phyloP scores from a whole-genome alignment of 2,888 invertebrate genomes.

The Hypomecis atomaria region DNA sequence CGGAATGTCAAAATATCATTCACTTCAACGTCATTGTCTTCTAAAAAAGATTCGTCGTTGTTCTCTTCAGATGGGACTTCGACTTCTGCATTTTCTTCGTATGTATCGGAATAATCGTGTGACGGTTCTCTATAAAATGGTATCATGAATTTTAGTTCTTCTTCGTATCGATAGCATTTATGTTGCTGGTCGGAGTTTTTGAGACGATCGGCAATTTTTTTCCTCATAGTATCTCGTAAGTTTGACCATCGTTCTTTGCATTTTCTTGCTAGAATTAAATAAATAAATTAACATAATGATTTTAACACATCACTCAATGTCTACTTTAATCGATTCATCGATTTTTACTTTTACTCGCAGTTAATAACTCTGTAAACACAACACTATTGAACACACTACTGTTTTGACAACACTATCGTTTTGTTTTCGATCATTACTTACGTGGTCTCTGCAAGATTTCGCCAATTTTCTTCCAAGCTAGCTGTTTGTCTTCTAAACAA shows the following conservation, averaged over 20 bases:
- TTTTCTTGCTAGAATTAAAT: constrained; percentile 53
- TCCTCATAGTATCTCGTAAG: constrained; percentile 75
- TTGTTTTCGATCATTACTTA: constrained; percentile 49
- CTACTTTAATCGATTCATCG: too few relatives aligned
- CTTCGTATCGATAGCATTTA: constrained; percentile 74
- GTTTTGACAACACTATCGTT: constrained; percentile 36
- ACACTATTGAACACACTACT: neutral
- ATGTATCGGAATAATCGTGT: constrained; percentile 57
- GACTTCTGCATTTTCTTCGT: constrained; percentile 55
- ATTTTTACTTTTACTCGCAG: too few relatives aligned
- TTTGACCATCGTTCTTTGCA: constrained; percentile 76
- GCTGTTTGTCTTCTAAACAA: constrained; percentile 67
- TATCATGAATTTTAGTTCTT: constrained; percentile 67
- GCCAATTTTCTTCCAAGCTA: constrained; percentile 75
- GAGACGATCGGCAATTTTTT: constrained; percentile 57
- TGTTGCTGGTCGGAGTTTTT: constrained; percentile 53
- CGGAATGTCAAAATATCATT: constrained; percentile 52
- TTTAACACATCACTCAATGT: too few relatives aligned
- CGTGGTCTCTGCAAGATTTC: constrained; percentile 67
- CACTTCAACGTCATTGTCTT: constrained; percentile 42
- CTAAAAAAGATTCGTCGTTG: constrained; percentile 49
- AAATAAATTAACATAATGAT: neutral
- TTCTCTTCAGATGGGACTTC: constrained; percentile 59
- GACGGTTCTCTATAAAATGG: constrained; percentile 57
- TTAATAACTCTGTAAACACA: too few relatives aligned